Evolutionary conservation across 1,140 invertebrate species (phyloP), one percentile per base, ranked within the genome.

Genomic region (Drosophila setifemur): DNA sequence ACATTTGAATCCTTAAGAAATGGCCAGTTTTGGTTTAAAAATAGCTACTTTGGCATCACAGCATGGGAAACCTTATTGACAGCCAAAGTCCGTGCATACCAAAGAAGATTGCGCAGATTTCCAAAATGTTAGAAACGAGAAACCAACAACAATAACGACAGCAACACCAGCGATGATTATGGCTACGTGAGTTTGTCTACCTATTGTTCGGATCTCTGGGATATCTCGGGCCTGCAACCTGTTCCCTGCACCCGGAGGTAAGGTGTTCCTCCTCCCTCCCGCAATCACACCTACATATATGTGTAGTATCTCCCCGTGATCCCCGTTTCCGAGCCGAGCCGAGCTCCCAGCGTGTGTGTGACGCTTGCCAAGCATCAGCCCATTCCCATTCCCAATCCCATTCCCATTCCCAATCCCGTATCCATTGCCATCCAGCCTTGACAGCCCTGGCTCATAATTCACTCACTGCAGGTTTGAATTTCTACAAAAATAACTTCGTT

Each of bases 401-500:
- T 12, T 52, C 45, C 43, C 21, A 45, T 21, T 45, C 29, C 43
- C 43, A 45, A 55, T 43, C 50, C 50, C 40, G 29, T 6, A n/a
- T n/a, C n/a, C n/a, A n/a, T n/a, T n/a, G n/a, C n/a, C 3, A 79
- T 60, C n/a, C n/a, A 77, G 78, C 71, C 71, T 86, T 85, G 79
- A 86, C 79, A 75, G 81, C 53, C 23, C 55, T 64, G 75, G 44
- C 81, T 86, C 81, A 85, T 85, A 85, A 85, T 86, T 85, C 79
- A 85, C 79, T 85, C 79, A 81, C 75, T 85, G 79, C 79, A 85
- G 79, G 81, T 85, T 85, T 86, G 81, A 75, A 81, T 86, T 86
- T 86, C 81, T 86, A 61, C 71, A 75, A 86, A 85, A 86, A 85
- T 79, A 86, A 83, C 79, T 85, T 74, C 54, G 74, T 83, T 83